Evolutionary conservation across 2,888 invertebrate species (phyloP), one percentile per base, ranked within the genome.

Genomic region (Limulus polyphemus): DNA sequence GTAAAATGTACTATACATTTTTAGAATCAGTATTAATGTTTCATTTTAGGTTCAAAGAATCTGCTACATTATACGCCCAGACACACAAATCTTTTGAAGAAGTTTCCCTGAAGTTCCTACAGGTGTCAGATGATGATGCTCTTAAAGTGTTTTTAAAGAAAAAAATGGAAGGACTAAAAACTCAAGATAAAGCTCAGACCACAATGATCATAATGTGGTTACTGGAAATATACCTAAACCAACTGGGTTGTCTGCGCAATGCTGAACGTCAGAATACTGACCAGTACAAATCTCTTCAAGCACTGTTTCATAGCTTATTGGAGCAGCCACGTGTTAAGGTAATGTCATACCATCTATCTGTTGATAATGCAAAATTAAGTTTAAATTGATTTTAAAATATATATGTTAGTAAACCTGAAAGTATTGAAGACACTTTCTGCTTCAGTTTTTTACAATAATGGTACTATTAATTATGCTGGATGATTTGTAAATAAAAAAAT

Each of bases 131-230:
- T 73, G 86, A 88, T 63, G 86, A 87, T 69, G 90, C 97, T 0
- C 77, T 99, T 58, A 90, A 93, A 77, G 83, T 86, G 12, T 95
- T 91, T 74, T 79, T 98, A n/a, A 81, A 83, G 60, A 86, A 80
- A 75, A 90, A 94, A 76, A 77, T 98, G 59, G 85, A 86, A 32
- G 82, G 83, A 47, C 75, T 92, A 7, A 13, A 82, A 81, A 49
- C 77, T 81, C 1, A 78, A 70, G 91, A 94, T 69, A 87, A 86
- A 73, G 90, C 93, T 0, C 88, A 93, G 72, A 84, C 89, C 57
- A 92, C 94, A 0, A 90, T 95, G 84, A 81, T 99, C 50, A 88
- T 95, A 0, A 83, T 94, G 60, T 99, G 98, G 97, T 82, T 97
- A 69, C 84, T 92, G 0, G 98, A 99, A 76, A 79, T 99, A 48